A percentile compares a stretch with the other conserved stretches of the same genome.
Evolutionary conservation across 2,797 vertebrate genomes (phyloP).

Genomic region (Notamacropus eugenii): DNA sequence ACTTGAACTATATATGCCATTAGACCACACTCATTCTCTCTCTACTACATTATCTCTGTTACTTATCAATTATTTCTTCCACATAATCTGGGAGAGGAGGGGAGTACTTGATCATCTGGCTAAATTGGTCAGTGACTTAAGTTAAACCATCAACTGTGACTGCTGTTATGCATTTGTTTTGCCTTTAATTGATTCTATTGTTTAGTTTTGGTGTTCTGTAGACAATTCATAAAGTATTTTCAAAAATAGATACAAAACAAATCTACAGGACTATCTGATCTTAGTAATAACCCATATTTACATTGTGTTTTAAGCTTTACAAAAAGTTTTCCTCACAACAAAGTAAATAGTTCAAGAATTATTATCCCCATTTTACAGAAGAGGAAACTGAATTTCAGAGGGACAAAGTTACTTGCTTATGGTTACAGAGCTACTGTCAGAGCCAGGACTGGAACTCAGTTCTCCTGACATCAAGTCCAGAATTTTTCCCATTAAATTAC

Average conservation of each 20-base stretch:
- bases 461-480: neutral
- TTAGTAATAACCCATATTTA: slow-evolving; percentile 5
- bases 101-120: neutral
- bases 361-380: neutral
- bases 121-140: neutral
- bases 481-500: neutral
- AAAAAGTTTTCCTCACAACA: neutral
- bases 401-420: neutral
- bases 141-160: neutral
- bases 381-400: neutral
- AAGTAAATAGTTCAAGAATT: neutral
- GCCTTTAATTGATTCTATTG: neutral
- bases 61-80: neutral
- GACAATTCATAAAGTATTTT: slow-evolving; percentile 32
- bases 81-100: neutral
- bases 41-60: neutral
- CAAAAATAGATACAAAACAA: neutral
- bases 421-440: neutral
- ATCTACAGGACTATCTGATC: neutral
- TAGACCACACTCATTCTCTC: neutral
- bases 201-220: neutral
- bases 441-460: neutral
- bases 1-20: neutral
- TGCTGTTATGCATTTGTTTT: neutral
- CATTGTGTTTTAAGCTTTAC: neutral